Conservation (phyloP, 2,888 invertebrate genomes). For the Cenopis cana region DNA sequence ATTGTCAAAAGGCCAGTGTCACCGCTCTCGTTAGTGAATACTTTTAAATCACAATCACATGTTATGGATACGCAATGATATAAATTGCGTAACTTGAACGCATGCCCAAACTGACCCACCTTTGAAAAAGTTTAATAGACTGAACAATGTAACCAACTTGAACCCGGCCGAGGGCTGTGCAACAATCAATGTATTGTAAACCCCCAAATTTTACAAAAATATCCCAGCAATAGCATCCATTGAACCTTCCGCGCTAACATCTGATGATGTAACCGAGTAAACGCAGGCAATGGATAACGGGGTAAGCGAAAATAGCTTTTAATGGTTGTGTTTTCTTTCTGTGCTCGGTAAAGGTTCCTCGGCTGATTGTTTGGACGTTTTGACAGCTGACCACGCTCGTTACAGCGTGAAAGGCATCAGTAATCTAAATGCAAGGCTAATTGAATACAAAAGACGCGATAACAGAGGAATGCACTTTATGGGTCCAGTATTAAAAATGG, state of each 20-base stretch:
- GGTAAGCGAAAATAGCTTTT: slow-evolving; percentile 33
- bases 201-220: slow-evolving; percentile 49
- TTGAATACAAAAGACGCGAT: slow-evolving; percentile 84
- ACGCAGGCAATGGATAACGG: slow-evolving; percentile 44
- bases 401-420: slow-evolving; percentile 83
- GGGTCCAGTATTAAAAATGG: slow-evolving; percentile 63
- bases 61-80: slow-evolving; percentile 61
- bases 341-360: slow-evolving; percentile 53
- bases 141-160: slow-evolving; percentile 75
- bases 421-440: slow-evolving; percentile 83
- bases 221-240: slow-evolving; percentile 49
- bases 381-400: slow-evolving; percentile 84
- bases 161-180: slow-evolving; percentile 55
- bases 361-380: slow-evolving; percentile 83
- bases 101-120: slow-evolving; percentile 73
- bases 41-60: slow-evolving; percentile 58
- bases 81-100: slow-evolving; percentile 74
- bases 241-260: slow-evolving; percentile 46
- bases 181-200: slow-evolving; percentile 52
- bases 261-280: neutral
- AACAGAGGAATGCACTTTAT: slow-evolving; percentile 79
- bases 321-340: slow-evolving; percentile 47
- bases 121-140: slow-evolving; percentile 81
- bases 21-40: slow-evolving; percentile 60
- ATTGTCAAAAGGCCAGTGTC: slow-evolving; percentile 51